These are phyloP conservation scores for Sebastes vulpes DNA, from an alignment of 2,797 vertebrate species.

Conservation along the genomic window DNA sequence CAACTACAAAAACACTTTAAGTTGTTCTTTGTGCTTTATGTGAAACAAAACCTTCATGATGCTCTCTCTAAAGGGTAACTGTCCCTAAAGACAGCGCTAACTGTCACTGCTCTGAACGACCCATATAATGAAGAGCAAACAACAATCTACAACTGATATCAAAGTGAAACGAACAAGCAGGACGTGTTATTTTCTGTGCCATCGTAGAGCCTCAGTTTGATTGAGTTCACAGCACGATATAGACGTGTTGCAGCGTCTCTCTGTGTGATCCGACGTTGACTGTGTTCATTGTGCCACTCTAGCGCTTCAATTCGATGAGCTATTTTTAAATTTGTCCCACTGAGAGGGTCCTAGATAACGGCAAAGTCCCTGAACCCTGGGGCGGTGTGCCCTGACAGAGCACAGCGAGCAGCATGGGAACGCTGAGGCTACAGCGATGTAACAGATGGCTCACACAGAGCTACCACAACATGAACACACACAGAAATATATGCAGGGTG, in stretches of 20 bases:
- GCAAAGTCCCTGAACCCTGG: constrained; percentile 49
- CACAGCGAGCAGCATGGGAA: constrained; percentile 24
- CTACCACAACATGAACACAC: constrained; percentile 16
- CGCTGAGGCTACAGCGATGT: constrained; percentile 1
- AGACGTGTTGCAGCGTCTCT: background rate
- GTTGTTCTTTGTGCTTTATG: constrained; percentile 5
- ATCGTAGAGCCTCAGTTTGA: background rate
- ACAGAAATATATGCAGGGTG: constrained; percentile 6
- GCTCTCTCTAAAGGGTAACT: background rate
- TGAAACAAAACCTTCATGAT: constrained; percentile 23
- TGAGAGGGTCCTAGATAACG: constrained; percentile 70
- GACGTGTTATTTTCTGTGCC: background rate
- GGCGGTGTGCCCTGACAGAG: constrained; percentile 46
- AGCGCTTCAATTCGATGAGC: constrained; percentile 51
- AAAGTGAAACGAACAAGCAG: background rate
- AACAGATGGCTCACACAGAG: constrained; percentile 55
- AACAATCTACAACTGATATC: background rate
- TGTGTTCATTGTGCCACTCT: constrained; percentile 28
- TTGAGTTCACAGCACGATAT: background rate
- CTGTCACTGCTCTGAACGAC: background rate
- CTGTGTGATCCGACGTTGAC: constrained; percentile 2
- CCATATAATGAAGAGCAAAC: background rate
- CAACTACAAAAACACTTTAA: background rate
- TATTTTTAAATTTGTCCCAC: constrained; percentile 77
- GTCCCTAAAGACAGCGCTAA: background rate